Conservation (phyloP, 2,113 vertebrate genomes). For the Urocolius indicus region DNA sequence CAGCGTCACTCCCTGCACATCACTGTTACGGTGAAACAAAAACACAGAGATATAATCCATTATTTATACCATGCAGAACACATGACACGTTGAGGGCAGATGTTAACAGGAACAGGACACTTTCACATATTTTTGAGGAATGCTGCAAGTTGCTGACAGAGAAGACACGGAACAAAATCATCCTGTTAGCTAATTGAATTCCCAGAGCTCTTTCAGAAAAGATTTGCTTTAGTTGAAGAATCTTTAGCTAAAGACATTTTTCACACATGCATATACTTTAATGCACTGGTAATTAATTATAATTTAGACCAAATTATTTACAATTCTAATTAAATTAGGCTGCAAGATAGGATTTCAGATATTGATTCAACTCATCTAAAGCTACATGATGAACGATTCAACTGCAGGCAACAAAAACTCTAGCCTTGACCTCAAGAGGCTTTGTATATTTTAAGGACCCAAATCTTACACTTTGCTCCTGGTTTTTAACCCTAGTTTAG, state of each 20-base stretch:
- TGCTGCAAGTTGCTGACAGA: neutral
- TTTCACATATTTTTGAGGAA: neutral
- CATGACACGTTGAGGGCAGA: neutral
- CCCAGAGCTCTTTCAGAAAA: neutral
- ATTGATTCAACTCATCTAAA: neutral
- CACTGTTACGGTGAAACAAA: neutral
- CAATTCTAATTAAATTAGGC: neutral
- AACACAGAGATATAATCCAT: neutral
- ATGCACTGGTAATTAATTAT: neutral
- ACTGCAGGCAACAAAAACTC: neutral
- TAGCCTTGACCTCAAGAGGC: neutral
- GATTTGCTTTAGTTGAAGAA: neutral
- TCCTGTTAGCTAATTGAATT: neutral
- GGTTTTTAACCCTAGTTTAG: neutral
- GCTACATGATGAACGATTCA: neutral
- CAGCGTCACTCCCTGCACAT: neutral
- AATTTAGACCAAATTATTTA: constrained; percentile 19
- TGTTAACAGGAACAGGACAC: neutral
- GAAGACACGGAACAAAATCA: constrained; percentile 23
- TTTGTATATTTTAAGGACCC: neutral
- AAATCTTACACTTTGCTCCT: neutral
- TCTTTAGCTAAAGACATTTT: neutral
- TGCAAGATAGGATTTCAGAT: neutral
- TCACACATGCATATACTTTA: neutral
- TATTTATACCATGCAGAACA: neutral